Evolutionary conservation across 2,888 invertebrate species (phyloP).

Genomic region (Rhagonycha lutea): DNA sequence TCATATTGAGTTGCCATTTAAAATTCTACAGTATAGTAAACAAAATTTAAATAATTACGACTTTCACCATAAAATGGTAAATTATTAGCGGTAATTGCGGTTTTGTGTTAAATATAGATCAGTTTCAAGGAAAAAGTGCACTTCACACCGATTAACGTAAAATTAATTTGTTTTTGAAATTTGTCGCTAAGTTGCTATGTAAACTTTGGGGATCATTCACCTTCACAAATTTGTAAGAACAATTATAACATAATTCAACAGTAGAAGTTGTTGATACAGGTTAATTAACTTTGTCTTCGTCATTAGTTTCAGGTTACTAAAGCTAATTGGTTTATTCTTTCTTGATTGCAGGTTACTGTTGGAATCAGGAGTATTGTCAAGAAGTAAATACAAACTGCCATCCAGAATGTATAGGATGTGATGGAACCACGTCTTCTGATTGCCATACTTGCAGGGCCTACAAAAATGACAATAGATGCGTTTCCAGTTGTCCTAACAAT

Average conservation of each 20-base stretch:
- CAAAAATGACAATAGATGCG: constrained; percentile 51
- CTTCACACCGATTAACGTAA: background rate
- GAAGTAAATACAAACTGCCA: constrained; percentile 64
- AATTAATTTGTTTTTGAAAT: background rate
- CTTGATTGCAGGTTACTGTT: constrained; percentile 53
- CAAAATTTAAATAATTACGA: background rate
- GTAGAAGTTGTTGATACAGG: background rate
- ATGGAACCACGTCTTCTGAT: constrained; percentile 53
- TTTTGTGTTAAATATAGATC: background rate
- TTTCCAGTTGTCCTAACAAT: constrained; percentile 63
- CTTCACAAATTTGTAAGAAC: background rate
- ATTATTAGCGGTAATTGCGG: background rate
- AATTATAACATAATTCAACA: background rate
- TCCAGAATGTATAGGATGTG: constrained; percentile 78
- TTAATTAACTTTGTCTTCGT: background rate
- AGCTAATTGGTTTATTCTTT: background rate
- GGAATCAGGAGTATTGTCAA: constrained; percentile 59
- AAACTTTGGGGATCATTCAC: background rate
- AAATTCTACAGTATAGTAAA: background rate
- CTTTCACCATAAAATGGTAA: background rate
- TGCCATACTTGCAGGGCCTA: constrained; percentile 73
- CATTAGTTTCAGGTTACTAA: background rate
- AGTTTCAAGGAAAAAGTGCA: background rate
- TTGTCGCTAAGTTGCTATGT: too few relatives aligned
- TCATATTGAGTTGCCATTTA: background rate